Conservation (phyloP, 2,113 vertebrate species). For the Rhegmatorhina hoffmannsi region DNA sequence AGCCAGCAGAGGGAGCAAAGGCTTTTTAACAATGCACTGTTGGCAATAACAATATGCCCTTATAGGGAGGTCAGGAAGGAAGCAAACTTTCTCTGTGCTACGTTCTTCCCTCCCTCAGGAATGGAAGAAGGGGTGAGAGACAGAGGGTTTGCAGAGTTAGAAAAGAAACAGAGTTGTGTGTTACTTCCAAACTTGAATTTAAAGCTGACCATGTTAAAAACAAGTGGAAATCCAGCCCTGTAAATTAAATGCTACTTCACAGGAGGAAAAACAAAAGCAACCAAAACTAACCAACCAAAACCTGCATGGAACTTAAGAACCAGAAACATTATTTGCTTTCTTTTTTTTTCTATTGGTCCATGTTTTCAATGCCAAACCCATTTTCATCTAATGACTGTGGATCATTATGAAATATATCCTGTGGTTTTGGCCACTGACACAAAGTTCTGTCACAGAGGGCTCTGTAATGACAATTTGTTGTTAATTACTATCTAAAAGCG, state of each 20-base stretch:
- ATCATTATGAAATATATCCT: not conserved
- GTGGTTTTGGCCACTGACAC: not conserved
- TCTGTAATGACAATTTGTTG: not conserved
- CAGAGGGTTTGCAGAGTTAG: not conserved
- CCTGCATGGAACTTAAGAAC: not conserved
- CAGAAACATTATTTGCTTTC: too few relatives aligned
- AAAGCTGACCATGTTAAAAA: not conserved
- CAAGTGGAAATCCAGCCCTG: not conserved
- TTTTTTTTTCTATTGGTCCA: not conserved
- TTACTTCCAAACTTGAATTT: not conserved
- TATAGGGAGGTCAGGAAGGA: not conserved
- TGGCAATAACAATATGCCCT: not conserved
- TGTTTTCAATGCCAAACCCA: not conserved
- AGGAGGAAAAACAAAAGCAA: rapidly evolving
- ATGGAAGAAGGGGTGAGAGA: not conserved
- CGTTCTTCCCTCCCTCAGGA: not conserved
- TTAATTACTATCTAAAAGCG: not conserved
- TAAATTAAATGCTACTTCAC: not conserved
- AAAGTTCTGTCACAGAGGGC: not conserved
- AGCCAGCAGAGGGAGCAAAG: slow-evolving; percentile 56
- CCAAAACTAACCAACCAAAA: not conserved
- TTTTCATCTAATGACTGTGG: not conserved
- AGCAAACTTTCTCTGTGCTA: not conserved
- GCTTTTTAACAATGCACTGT: not conserved
- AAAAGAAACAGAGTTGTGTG: not conserved